These are phyloP conservation scores for Adelosebastes latens DNA, from an alignment of 2,797 vertebrate species.

Conservation along the genomic window DNA sequence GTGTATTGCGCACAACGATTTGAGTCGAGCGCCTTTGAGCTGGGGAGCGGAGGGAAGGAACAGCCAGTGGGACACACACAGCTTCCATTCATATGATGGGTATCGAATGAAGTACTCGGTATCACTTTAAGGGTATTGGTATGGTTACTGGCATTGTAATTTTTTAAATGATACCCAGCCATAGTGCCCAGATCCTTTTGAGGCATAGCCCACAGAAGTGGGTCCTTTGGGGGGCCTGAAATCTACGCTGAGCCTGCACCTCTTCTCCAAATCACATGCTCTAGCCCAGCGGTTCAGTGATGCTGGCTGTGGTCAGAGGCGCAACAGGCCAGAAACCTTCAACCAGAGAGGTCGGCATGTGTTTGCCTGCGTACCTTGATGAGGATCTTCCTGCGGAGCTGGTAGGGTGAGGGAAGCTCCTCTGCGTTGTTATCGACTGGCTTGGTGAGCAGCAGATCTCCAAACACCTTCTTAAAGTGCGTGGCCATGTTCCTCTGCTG, in stretches of 20 bases:
- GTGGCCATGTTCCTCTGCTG: slow-evolving; percentile 98
- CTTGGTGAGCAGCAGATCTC: slow-evolving; percentile 94
- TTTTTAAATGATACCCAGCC: too few species aligned
- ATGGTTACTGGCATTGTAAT: too few species aligned
- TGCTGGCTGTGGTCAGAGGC: background rate
- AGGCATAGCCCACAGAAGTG: background rate
- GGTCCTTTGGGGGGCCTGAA: background rate
- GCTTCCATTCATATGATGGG: too few species aligned
- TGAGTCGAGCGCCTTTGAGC: fast-evolving
- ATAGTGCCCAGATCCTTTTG: too few species aligned
- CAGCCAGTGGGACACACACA: too few species aligned
- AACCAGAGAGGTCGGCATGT: background rate
- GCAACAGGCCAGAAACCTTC: background rate
- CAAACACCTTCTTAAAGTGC: slow-evolving; percentile 94
- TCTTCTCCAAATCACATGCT: background rate
- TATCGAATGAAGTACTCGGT: too few species aligned
- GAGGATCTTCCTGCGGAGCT: slow-evolving; percentile 96
- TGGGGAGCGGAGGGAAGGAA: too few species aligned
- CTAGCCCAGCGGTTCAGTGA: background rate
- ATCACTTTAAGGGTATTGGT: too few species aligned
- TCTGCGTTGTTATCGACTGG: slow-evolving; percentile 92
- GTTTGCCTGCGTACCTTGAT: slow-evolving; percentile 87
- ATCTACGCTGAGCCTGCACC: background rate
- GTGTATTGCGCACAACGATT: too few species aligned
- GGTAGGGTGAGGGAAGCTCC: slow-evolving; percentile 93